phyloP scores from a whole-genome alignment of 2,888 invertebrate species.

The Microctonus brassicae region DNA sequence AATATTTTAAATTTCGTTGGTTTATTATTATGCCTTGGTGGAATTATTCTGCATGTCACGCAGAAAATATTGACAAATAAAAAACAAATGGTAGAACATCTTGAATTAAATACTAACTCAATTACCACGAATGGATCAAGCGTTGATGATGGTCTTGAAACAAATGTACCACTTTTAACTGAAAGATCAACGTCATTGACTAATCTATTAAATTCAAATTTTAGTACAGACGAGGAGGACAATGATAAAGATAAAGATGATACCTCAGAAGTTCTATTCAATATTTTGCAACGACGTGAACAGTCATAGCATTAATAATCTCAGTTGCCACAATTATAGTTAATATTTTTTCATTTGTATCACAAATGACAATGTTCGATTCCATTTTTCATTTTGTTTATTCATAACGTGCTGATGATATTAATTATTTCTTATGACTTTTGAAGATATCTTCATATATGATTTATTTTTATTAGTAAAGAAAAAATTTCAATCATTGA shows the following conservation, averaged over 20 bases:
- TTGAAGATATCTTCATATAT: too few species aligned
- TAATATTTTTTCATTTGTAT: conserved; percentile 19
- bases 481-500: background rate
- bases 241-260: conserved; percentile 66
- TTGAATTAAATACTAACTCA: conserved; percentile 62
- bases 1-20: conserved; percentile 87
- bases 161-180: conserved; percentile 61
- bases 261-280: conserved; percentile 71
- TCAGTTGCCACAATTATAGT: conserved; percentile 22
- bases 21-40: conserved; percentile 86
- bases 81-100: conserved; percentile 54
- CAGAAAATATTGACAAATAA: conserved; percentile 74
- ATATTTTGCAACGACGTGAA: conserved; percentile 69
- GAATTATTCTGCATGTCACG: conserved; percentile 87
- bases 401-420: background rate
- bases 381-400: background rate
- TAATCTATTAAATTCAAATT: conserved; percentile 64
- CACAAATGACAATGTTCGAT: conserved; percentile 13
- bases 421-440: background rate
- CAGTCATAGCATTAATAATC: conserved; percentile 44
- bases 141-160: conserved; percentile 57
- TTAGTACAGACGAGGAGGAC: conserved; percentile 65
- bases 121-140: conserved; percentile 52
- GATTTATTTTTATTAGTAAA: too few species aligned
- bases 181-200: conserved; percentile 66